These are phyloP conservation scores for Corythornis cristatus DNA, from an alignment of 2,113 vertebrate species.

Conservation along the genomic window DNA sequence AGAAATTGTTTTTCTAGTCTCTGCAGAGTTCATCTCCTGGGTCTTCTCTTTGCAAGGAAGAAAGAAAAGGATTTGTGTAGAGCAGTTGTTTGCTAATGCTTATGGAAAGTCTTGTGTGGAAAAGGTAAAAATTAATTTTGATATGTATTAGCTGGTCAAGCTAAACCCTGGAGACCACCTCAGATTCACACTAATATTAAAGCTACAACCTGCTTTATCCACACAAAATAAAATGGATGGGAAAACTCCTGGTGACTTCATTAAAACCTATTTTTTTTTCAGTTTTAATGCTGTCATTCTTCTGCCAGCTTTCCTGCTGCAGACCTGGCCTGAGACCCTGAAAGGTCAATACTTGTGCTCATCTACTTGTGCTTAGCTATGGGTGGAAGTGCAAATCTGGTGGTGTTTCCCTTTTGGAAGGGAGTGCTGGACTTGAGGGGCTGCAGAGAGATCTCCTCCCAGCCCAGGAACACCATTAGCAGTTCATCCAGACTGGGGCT, in stretches of 20 bases:
- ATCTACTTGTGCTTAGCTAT: not conserved
- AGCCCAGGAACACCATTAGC: not conserved
- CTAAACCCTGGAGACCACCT: not conserved
- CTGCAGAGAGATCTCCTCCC: not conserved
- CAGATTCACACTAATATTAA: not conserved
- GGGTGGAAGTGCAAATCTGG: not conserved
- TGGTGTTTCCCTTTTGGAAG: not conserved
- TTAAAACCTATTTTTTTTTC: not conserved
- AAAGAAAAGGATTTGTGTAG: constrained; percentile 39
- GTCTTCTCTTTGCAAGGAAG: constrained; percentile 21
- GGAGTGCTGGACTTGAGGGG: not conserved
- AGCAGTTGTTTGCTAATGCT: constrained; percentile 36
- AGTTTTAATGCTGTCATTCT: not conserved
- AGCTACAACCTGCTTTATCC: not conserved
- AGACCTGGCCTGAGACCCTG: not conserved
- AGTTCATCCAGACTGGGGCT: not conserved
- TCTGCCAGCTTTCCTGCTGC: not conserved
- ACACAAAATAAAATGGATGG: not conserved
- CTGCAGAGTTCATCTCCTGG: constrained; percentile 52
- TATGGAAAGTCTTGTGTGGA: constrained; percentile 11
- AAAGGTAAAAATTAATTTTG: constrained; percentile 49
- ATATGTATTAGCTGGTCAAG: constrained; percentile 21
- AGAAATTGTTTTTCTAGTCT: constrained; percentile 39
- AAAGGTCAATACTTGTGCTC: not conserved
- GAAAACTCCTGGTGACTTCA: not conserved